Evolutionary conservation across 2,888 invertebrate species (phyloP).

Genomic region (Metellina segmentata): DNA sequence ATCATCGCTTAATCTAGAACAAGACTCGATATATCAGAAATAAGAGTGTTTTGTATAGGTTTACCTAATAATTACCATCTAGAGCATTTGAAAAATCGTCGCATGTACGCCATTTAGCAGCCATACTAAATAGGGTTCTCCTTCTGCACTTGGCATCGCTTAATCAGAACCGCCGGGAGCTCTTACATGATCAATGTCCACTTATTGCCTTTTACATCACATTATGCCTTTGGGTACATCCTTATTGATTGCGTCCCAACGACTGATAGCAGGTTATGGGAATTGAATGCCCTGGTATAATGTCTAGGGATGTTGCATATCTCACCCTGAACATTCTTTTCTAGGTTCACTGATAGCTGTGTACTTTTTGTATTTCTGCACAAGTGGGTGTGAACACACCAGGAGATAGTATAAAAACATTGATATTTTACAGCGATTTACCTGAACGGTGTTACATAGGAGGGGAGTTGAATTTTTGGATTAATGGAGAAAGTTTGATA

Average conservation of each 20-base stretch:
- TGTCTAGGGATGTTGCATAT: not conserved
- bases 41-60: too few relatives aligned
- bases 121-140: constrained; percentile 29
- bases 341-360: not conserved
- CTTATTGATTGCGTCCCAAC: constrained; percentile 59
- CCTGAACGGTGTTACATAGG: too few relatives aligned
- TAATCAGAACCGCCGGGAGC: constrained; percentile 41
- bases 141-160: constrained; percentile 35
- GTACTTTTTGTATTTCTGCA: too few relatives aligned
- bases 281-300: not conserved
- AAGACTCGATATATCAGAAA: too few relatives aligned
- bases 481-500: too few relatives aligned
- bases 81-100: not conserved
- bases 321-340: not conserved
- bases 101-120: constrained; percentile 39
- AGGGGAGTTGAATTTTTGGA: too few relatives aligned
- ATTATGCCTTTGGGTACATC: constrained; percentile 49
- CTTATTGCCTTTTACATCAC: constrained; percentile 56
- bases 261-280: constrained; percentile 37
- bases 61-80: too few relatives aligned
- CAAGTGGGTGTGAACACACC: too few relatives aligned
- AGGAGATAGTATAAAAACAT: too few relatives aligned
- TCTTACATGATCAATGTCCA: constrained; percentile 60
- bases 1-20: too few relatives aligned
- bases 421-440: too few relatives aligned